phyloP scores from a whole-genome alignment of 2,888 invertebrate species.

The Electrophaes corylata region DNA sequence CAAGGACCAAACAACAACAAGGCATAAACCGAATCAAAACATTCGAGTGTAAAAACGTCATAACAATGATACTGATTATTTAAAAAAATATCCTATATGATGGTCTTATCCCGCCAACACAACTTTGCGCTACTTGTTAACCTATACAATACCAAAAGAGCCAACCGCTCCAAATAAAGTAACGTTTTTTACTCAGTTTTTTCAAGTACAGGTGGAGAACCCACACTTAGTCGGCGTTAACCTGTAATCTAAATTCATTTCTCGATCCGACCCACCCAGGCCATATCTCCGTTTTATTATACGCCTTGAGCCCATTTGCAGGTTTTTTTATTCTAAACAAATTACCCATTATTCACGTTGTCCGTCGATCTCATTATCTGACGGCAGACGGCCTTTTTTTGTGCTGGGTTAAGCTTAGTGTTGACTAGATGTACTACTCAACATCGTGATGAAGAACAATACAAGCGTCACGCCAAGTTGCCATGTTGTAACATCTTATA shows the following conservation, averaged over 20 bases:
- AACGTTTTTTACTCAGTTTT: conserved; percentile 67
- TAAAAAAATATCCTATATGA: not conserved
- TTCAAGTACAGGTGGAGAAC: conserved; percentile 79
- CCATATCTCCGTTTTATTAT: conserved; percentile 82
- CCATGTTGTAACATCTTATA: no score
- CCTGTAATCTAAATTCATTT: conserved; percentile 85
- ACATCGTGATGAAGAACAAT: not conserved
- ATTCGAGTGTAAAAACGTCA: no score
- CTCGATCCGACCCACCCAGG: conserved; percentile 80
- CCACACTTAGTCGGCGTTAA: conserved; percentile 83
- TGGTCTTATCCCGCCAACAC: not conserved
- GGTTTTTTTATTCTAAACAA: conserved; percentile 81
- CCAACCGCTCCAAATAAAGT: conserved; percentile 42
- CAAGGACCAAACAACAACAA: no score
- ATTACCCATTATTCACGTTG: conserved; percentile 80
- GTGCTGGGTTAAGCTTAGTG: conserved; percentile 19
- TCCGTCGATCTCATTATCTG: conserved; percentile 73
- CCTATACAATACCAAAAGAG: conserved; percentile 23
- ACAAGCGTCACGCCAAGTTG: not conserved
- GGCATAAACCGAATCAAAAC: no score
- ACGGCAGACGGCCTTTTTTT: conserved; percentile 61
- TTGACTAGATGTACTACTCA: not conserved
- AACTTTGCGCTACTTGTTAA: conserved; percentile 17
- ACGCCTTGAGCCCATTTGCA: conserved; percentile 80
- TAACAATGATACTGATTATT: no score